A percentile compares a stretch with the other conserved stretches of the same genome.
phyloP scores from a whole-genome alignment of 2,888 invertebrate species.

The Fragum whitleyi region DNA sequence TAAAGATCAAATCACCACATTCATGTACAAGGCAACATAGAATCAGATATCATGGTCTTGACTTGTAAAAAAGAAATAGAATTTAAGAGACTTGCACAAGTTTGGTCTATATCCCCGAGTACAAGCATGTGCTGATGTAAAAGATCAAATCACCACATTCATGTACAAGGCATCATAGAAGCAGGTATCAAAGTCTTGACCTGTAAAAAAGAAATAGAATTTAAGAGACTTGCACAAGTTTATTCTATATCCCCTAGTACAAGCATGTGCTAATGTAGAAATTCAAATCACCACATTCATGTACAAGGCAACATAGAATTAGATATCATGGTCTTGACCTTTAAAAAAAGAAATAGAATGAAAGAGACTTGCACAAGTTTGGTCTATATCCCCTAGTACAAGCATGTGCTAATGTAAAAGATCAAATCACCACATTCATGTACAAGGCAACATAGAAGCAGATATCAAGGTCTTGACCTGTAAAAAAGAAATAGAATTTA shows the following conservation, averaged over 20 bases:
- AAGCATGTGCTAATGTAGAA: slow-evolving; percentile 36
- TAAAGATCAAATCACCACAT: too few species aligned
- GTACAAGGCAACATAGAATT: slow-evolving; percentile 29
- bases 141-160: slow-evolving; percentile 1
- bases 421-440: slow-evolving; percentile 30
- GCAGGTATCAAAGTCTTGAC: not conserved
- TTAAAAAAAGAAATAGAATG: too few species aligned
- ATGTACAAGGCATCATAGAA: not conserved
- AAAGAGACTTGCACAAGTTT: too few species aligned
- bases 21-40: too few species aligned
- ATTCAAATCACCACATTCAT: slow-evolving; percentile 26
- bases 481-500: too few species aligned
- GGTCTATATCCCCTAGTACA: slow-evolving; percentile 27
- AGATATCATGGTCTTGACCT: too few species aligned
- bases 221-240: too few species aligned
- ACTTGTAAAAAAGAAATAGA: too few species aligned
- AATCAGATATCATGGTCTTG: too few species aligned
- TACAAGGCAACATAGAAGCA: not conserved
- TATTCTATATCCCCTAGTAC: slow-evolving; percentile 5
- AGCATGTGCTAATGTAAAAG: slow-evolving; percentile 36
- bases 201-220: too few species aligned
- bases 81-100: too few species aligned
- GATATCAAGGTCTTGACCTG: too few species aligned
- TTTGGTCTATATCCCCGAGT: not conserved
- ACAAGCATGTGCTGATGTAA: slow-evolving; percentile 1